phyloP scores from a whole-genome alignment of 2,797 vertebrate species.

The Lagodon rhomboides region DNA sequence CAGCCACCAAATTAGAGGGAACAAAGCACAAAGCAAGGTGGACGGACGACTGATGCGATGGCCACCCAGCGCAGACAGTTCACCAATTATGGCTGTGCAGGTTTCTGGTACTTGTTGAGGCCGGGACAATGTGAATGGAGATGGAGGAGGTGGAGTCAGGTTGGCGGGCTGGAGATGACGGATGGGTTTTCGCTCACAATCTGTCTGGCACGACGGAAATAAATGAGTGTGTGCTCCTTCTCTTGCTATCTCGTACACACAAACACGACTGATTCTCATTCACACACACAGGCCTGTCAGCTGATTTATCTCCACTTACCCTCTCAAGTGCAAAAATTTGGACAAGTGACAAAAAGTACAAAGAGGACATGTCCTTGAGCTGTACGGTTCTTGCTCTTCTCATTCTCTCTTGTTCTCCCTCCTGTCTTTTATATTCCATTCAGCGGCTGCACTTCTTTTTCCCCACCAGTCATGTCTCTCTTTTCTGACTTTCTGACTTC shows the following conservation, averaged over 20 bases:
- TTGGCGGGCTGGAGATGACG: conserved; percentile 21
- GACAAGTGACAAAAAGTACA: conserved; percentile 72
- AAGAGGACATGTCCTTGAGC: conserved; percentile 73
- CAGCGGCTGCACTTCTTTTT: not conserved
- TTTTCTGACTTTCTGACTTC: conserved; percentile 5
- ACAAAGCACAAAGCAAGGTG: not conserved
- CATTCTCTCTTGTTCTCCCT: not conserved
- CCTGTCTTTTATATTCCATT: not conserved
- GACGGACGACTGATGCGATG: conserved; percentile 29
- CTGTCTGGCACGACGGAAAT: conserved; percentile 57
- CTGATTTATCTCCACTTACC: conserved; percentile 78
- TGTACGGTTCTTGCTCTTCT: conserved; percentile 5
- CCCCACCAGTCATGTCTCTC: not conserved
- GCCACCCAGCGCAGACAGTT: conserved; percentile 39
- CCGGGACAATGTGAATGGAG: conserved; percentile 28
- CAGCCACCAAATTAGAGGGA: conserved; percentile 26
- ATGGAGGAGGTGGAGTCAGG: conserved; percentile 38
- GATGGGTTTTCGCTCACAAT: conserved; percentile 65
- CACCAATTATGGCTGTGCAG: conserved; percentile 26
- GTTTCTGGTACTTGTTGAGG: conserved; percentile 19
- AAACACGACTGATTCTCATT: conserved; percentile 52
- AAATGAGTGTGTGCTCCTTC: conserved; percentile 51
- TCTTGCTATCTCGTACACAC: conserved; percentile 45
- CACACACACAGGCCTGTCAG: conserved; percentile 35
- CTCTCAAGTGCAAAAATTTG: conserved; percentile 71